A percentile compares a stretch with the other conserved stretches of the same genome.
Conservation (phyloP, 2,113 vertebrate genomes). For the Prolemur simus region DNA sequence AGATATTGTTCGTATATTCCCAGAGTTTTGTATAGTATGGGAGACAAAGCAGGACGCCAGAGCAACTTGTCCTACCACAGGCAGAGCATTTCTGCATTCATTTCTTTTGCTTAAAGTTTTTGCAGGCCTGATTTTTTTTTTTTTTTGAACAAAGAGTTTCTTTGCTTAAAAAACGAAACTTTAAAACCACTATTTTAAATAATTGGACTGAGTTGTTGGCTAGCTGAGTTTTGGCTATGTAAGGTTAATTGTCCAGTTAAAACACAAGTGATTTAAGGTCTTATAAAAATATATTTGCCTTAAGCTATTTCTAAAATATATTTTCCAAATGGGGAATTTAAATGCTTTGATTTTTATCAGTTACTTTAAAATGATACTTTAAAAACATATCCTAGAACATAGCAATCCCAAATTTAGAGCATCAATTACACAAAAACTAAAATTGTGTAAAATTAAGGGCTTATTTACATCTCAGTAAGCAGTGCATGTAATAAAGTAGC, state of each 20-base stretch:
- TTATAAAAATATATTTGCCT: constrained; percentile 49
- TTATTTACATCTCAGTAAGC: not conserved
- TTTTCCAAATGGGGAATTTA: constrained; percentile 28
- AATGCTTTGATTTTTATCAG: constrained; percentile 39
- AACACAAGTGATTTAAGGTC: constrained; percentile 22
- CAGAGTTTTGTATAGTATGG: not conserved
- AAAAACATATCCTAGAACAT: constrained; percentile 29
- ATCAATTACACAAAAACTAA: not conserved
- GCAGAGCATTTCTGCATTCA: not conserved
- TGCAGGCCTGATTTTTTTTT: not conserved
- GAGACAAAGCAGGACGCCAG: not conserved
- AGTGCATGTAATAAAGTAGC: not conserved
- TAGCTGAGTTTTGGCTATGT: constrained; percentile 7
- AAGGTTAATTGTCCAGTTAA: constrained; percentile 38
- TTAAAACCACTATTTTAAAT: constrained; percentile 42
- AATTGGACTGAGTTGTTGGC: not conserved
- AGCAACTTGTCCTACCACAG: not conserved
- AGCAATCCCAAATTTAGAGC: not conserved
- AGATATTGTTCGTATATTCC: not conserved
- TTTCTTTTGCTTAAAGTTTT: not conserved
- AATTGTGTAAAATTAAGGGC: not conserved
- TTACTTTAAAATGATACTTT: constrained; percentile 31
- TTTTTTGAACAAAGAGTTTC: constrained; percentile 28
- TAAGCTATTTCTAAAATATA: constrained; percentile 39
- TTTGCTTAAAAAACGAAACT: constrained; percentile 17